phyloP scores from a whole-genome alignment of 2,113 vertebrate genomes.

The Lichenostomus cassidix region DNA sequence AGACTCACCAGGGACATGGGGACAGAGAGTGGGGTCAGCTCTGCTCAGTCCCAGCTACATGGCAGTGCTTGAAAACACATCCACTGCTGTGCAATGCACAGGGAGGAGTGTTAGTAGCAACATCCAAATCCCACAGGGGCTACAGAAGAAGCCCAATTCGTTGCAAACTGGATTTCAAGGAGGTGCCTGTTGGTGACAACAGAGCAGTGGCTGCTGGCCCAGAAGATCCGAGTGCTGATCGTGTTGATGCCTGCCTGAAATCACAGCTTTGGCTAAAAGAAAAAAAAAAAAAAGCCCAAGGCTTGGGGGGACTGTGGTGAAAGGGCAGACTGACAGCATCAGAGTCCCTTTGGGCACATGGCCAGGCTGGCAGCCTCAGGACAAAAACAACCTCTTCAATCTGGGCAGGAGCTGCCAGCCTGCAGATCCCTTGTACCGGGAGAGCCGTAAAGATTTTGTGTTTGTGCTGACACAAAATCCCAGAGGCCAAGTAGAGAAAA shows the following conservation, averaged over 20 bases:
- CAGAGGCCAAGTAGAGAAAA: background rate
- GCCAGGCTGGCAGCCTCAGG: background rate
- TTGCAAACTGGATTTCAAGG: background rate
- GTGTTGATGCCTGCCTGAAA: fast-evolving
- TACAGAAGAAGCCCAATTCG: fast-evolving
- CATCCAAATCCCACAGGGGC: background rate
- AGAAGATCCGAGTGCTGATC: fast-evolving
- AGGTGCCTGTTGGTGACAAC: fast-evolving
- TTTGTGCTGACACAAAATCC: background rate
- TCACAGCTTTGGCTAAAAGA: background rate
- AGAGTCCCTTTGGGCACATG: background rate
- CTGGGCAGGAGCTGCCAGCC: background rate
- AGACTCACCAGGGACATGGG: fast-evolving
- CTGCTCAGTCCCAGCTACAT: background rate
- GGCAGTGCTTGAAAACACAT: background rate
- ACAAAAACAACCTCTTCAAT: background rate
- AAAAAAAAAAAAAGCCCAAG: background rate
- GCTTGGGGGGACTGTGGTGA: background rate
- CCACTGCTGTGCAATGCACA: fast-evolving
- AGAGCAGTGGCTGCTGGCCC: background rate
- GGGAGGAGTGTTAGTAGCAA: background rate
- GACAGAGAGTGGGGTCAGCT: background rate
- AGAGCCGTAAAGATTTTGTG: background rate
- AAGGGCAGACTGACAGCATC: background rate
- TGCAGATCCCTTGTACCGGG: fast-evolving